Evolutionary conservation across 2,797 vertebrate genomes (phyloP).

Genomic region (Australoheros facetus): DNA sequence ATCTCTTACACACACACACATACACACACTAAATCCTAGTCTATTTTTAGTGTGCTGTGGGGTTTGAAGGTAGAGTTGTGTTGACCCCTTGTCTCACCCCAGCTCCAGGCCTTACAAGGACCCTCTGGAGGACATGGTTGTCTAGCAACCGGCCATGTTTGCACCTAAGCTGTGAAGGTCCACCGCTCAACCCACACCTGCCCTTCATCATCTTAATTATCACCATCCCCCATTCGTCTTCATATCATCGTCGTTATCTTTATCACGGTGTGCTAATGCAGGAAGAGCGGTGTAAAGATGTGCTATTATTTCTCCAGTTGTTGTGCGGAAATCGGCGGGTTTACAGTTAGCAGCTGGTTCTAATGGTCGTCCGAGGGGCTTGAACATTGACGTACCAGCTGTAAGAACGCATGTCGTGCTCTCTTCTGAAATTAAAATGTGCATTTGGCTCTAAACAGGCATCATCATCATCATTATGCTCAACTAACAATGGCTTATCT

Average conservation of each 20-base stretch:
- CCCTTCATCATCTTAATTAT: slow-evolving; percentile 72
- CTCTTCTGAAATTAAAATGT: background rate
- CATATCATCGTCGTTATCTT: slow-evolving; percentile 8
- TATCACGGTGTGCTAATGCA: background rate
- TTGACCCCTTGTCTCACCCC: slow-evolving; percentile 73
- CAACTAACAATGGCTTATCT: background rate
- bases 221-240: slow-evolving; percentile 21
- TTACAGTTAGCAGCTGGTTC: background rate
- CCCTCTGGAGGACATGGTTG: slow-evolving; percentile 66
- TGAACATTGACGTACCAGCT: background rate
- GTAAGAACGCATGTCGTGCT: background rate
- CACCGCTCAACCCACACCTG: slow-evolving; percentile 60
- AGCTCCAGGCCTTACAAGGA: slow-evolving; percentile 82
- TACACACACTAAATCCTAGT: slow-evolving; percentile 19
- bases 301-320: background rate
- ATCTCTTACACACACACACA: slow-evolving; percentile 1
- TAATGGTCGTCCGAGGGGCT: background rate
- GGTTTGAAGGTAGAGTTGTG: slow-evolving; percentile 71
- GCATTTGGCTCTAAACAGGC: background rate
- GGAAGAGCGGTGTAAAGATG: background rate
- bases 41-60: slow-evolving; percentile 74
- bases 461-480: background rate
- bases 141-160: slow-evolving; percentile 75
- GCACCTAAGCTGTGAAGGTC: slow-evolving; percentile 73
- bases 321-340: background rate